phyloP scores from a whole-genome alignment of 2,888 invertebrate genomes.

The Ichneumoninae sp. region DNA sequence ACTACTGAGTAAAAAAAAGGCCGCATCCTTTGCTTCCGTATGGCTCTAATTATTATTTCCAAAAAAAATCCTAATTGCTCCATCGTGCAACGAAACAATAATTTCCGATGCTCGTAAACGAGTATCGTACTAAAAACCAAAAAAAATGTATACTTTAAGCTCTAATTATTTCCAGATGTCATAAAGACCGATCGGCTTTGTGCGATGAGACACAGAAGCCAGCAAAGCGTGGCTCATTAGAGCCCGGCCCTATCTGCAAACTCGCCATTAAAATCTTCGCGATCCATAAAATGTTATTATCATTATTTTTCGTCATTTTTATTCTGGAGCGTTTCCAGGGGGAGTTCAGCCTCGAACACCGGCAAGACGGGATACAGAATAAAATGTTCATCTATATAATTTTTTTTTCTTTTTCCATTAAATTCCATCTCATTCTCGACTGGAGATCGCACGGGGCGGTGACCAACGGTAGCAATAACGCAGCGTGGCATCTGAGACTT shows the following conservation, averaged over 20 bases:
- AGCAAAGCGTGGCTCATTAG: conserved; percentile 58
- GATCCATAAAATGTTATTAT: conserved; percentile 17
- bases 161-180: conserved; percentile 72
- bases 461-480: conserved; percentile 7
- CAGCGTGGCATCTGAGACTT: conserved; percentile 20
- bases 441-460: conserved; percentile 19
- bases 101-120: not conserved
- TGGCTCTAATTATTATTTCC: not conserved
- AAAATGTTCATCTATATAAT: not conserved
- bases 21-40: not conserved
- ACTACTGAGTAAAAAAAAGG: not conserved
- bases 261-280: not conserved
- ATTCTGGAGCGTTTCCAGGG: not conserved
- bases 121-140: not conserved
- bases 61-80: not conserved
- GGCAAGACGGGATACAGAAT: not conserved
- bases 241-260: not conserved
- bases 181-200: conserved; percentile 72
- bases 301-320: not conserved
- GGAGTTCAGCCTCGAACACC: not conserved
- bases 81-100: not conserved
- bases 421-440: conserved; percentile 24
- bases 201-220: conserved; percentile 38
- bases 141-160: conserved; percentile 44
- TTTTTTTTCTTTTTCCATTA: not conserved